phyloP scores from a whole-genome alignment of 2,888 invertebrate species.

The Lepidocyrtoides sp. region DNA sequence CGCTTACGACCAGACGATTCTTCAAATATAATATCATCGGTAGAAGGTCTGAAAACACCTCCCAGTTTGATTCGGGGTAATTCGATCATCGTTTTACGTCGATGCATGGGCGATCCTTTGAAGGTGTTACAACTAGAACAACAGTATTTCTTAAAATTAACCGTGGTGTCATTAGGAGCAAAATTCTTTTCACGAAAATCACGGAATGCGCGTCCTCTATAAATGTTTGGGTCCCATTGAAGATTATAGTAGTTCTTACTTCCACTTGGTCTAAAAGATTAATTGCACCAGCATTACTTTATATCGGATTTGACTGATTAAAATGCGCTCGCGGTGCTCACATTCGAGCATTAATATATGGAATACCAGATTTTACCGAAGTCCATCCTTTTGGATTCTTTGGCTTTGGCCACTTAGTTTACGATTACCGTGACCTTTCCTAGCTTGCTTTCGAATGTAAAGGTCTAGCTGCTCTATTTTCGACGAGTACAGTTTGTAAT shows the following conservation, averaged over 20 bases:
- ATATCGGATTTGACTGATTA: too few relatives aligned
- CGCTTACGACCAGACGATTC: constrained; percentile 35
- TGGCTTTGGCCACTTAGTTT: background rate
- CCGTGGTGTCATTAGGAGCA: background rate
- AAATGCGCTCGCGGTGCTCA: too few relatives aligned
- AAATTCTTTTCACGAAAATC: constrained; percentile 65
- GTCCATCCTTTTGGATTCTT: constrained; percentile 15
- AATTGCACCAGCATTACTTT: too few relatives aligned
- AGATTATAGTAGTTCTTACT: constrained; percentile 46
- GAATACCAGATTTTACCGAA: background rate
- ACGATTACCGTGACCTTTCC: constrained; percentile 26
- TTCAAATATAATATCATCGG: constrained; percentile 45
- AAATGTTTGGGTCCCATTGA: constrained; percentile 51
- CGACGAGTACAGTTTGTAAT: background rate
- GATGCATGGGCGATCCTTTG: background rate
- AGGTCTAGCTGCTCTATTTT: background rate
- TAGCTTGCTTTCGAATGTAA: constrained; percentile 19
- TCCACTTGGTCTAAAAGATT: constrained; percentile 37
- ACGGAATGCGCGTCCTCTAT: constrained; percentile 39
- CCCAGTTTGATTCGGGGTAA: constrained; percentile 44
- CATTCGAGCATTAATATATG: too few relatives aligned
- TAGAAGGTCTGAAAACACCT: constrained; percentile 43
- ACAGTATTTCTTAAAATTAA: constrained; percentile 42
- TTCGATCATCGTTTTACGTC: background rate
- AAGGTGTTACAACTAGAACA: background rate